Percentiles rank a stretch among this genome's conserved stretches.
Conservation (phyloP, 2,113 vertebrate species). For the Ciconia stormi region DNA sequence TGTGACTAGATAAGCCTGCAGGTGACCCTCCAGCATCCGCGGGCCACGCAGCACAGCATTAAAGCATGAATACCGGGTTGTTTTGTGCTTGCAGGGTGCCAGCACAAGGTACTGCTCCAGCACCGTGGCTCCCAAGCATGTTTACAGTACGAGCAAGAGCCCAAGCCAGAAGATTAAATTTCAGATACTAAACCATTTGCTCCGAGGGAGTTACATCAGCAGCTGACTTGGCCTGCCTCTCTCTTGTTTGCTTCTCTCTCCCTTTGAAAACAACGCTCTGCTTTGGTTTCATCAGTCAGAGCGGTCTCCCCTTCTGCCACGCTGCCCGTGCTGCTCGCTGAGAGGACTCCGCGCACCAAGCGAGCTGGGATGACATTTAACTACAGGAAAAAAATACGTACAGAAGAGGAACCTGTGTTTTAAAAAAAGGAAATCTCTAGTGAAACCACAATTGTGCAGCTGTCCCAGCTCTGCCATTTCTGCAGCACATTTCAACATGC, state of each 20-base stretch:
- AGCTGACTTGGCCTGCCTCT: neutral
- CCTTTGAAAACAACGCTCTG: neutral
- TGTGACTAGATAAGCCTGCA: neutral
- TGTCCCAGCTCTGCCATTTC: slow-evolving; percentile 7
- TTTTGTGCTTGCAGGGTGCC: neutral
- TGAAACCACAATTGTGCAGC: slow-evolving; percentile 26
- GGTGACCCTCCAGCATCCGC: neutral
- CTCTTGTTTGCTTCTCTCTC: neutral
- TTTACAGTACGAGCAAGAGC: neutral
- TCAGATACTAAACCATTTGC: slow-evolving; percentile 19
- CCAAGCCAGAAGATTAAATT: neutral
- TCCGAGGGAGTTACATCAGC: neutral
- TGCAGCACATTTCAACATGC: neutral
- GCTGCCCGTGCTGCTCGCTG: neutral
- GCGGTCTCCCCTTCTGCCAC: neutral
- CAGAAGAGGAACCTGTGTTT: slow-evolving; percentile 10
- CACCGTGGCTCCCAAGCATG: neutral
- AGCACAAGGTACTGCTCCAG: neutral
- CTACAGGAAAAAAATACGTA: neutral
- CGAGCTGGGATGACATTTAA: neutral
- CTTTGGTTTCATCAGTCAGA: neutral
- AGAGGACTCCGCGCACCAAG: neutral
- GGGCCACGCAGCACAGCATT: neutral
- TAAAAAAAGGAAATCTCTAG: slow-evolving; percentile 5
- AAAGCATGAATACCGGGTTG: neutral